A percentile compares a stretch with the other conserved stretches of the same genome.
Evolutionary conservation across 2,113 vertebrate species (phyloP).

Genomic region (Spermophilus dauricus): DNA sequence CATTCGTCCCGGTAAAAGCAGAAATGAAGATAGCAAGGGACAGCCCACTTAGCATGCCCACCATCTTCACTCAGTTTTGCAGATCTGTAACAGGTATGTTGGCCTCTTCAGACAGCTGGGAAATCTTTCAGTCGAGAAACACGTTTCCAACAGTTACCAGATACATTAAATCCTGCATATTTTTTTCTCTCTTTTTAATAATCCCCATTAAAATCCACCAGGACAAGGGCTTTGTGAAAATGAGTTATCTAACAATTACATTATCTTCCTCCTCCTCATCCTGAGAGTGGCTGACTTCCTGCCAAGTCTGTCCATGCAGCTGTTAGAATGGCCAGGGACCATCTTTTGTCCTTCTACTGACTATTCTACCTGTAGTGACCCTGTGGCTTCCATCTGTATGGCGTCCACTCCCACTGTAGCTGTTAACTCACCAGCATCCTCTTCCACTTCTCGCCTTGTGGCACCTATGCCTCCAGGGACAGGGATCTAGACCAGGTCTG

Average conservation of each 20-base stretch:
- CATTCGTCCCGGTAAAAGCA: neutral
- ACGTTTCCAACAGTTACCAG: neutral
- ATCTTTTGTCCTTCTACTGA: neutral
- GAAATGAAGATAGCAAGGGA: neutral
- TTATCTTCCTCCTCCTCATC: neutral
- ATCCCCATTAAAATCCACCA: neutral
- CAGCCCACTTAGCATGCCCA: neutral
- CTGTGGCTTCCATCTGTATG: neutral
- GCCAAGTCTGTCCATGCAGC: neutral
- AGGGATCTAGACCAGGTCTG: neutral
- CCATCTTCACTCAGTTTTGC: neutral
- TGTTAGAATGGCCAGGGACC: neutral
- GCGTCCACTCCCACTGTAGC: no score
- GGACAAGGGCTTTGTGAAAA: neutral
- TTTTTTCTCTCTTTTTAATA: conserved; percentile 5
- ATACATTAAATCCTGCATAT: neutral
- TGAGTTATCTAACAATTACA: neutral
- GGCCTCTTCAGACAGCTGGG: neutral
- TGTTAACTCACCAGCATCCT: rapidly evolving
- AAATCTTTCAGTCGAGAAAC: neutral
- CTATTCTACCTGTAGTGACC: neutral
- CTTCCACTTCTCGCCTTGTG: neutral
- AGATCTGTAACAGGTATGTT: neutral
- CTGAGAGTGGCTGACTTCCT: conserved; percentile 5
- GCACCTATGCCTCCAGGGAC: neutral